Base-by-base conservation (phyloP, 1,140 invertebrate species). In the Lepidurus packardi region DNA sequence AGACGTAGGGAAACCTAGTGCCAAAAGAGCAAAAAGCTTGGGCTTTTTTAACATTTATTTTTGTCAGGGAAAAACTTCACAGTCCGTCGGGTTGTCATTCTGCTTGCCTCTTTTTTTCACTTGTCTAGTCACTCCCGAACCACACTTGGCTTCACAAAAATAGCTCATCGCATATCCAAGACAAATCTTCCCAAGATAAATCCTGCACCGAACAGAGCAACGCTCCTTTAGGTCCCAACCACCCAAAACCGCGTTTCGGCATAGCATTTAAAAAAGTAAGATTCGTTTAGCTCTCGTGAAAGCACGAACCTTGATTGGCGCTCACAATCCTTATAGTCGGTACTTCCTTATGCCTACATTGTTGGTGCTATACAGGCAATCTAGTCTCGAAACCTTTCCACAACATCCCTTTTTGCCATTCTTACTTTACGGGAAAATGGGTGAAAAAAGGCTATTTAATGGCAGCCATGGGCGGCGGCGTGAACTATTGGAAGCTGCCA, bases 121-220 rank as follows among this genome's bases (percentile, higher is more conserved):
- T 65, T 21, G 21, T 21, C 7, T 21, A 11, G 53, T 13, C 16
- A 65, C 2, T 34, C 34, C 3, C 34, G 34, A 65, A 65, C 53
- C 13, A 16, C 53, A 65, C 9, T 65, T 16, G 53, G 13, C 6
- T 21, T 65, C 21, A 65, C 53, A 13, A 65, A 65, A 65, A 65
- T 65, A 65, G 53, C 53, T 21, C 53, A 65, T 65, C 53, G 53
- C 34, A 34, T 65, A 65, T 65, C 53, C 53, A 65, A 65, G 53
- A 65, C 53, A 65, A 65, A 65, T 65, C 13, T 65, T 65, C 53
- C 53, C 53, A 16, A 65, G 21, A 65, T 65, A 65, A 65, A 65
- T 65, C 6, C 13, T 65, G 53, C 21, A 34, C 34, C 34, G 34
- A 34, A 34, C 34, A 34, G 34, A 34, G 34, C 34, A 34, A 34